A percentile compares a stretch with the other conserved stretches of the same genome.
Evolutionary conservation across 2,113 vertebrate genomes (phyloP).

Genomic region (Hucho hucho): DNA sequence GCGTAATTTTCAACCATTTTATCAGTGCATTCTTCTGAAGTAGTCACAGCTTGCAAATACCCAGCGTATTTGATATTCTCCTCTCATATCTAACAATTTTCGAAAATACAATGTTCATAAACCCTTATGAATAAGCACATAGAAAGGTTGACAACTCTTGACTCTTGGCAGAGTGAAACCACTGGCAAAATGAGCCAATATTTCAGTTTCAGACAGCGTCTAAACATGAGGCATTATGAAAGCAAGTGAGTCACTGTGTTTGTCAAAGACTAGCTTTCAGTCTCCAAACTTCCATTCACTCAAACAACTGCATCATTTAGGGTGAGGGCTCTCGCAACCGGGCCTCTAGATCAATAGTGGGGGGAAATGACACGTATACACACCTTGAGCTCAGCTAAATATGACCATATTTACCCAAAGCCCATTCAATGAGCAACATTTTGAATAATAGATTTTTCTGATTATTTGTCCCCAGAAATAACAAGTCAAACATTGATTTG

Average conservation of each 20-base stretch:
- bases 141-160: not conserved
- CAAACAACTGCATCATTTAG: constrained; percentile 53
- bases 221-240: constrained; percentile 35
- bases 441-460: not conserved
- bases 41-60: too few relatives aligned
- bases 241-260: constrained; percentile 48
- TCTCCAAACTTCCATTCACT: constrained; percentile 6
- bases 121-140: not conserved
- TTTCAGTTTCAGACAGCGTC: constrained; percentile 29
- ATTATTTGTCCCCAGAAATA: not conserved
- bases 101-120: too few relatives aligned
- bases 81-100: not conserved
- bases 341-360: constrained; percentile 2
- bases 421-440: not conserved
- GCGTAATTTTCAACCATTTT: not conserved
- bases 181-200: constrained; percentile 6
- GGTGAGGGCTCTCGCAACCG: constrained; percentile 5
- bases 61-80: too few relatives aligned
- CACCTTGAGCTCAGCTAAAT: not conserved
- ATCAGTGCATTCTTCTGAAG: not conserved
- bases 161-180: constrained; percentile 16
- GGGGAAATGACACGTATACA: constrained; percentile 22
- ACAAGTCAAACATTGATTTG: not conserved
- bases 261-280: constrained; percentile 62
- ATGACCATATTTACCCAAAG: not conserved